Conservation (phyloP, 2,888 invertebrate genomes). For the Ametastegia equiseti region DNA sequence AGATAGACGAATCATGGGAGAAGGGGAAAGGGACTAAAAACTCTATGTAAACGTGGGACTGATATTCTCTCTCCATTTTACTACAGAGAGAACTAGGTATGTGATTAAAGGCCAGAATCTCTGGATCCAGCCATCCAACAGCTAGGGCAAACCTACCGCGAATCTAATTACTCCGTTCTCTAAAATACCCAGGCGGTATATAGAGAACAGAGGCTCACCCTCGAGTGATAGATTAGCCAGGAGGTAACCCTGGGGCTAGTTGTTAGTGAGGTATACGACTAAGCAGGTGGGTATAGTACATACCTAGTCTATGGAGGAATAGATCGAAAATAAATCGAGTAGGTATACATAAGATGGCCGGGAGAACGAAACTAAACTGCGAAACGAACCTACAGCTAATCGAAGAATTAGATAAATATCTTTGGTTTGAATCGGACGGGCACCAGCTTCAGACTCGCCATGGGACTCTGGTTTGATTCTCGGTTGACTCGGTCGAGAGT, state of each 20-base stretch:
- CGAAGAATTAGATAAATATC: constrained; percentile 70
- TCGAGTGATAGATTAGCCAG: constrained; percentile 26
- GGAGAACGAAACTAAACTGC: too few species aligned
- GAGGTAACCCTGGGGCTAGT: not conserved
- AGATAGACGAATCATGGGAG: too few species aligned
- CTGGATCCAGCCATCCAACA: too few species aligned
- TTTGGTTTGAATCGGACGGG: constrained; percentile 52
- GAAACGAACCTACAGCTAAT: constrained; percentile 54
- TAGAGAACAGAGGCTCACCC: not conserved
- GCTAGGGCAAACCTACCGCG: not conserved
- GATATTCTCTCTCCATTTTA: not conserved
- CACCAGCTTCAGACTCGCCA: not conserved
- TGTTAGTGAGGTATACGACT: not conserved
- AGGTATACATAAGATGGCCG: not conserved
- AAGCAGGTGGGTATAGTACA: not conserved
- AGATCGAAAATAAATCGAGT: not conserved
- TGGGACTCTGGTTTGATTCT: not conserved
- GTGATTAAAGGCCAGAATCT: too few species aligned
- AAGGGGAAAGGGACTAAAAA: not conserved
- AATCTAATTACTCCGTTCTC: constrained; percentile 30
- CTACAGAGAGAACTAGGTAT: too few species aligned
- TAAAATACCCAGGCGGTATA: not conserved
- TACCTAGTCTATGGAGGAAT: too few species aligned
- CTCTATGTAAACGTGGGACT: not conserved
- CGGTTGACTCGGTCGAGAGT: not conserved